phyloP scores from a whole-genome alignment of 1,140 invertebrate genomes.

The Augochlora pura region DNA sequence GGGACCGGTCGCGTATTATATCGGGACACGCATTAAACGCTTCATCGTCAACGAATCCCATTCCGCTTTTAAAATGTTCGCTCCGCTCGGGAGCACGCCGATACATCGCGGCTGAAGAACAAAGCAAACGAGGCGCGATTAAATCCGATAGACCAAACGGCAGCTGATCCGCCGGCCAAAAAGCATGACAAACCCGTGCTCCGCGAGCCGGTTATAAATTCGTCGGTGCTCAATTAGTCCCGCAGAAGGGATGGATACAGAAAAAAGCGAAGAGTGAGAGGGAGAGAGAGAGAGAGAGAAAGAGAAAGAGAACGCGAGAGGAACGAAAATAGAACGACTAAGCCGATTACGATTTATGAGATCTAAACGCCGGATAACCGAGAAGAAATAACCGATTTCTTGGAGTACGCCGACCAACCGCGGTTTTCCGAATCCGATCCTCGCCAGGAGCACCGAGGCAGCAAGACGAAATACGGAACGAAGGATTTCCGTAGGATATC shows the following conservation, averaged over 20 bases:
- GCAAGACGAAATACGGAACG: slow-evolving; percentile 11
- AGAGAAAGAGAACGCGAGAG: not conserved
- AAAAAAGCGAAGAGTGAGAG: not conserved
- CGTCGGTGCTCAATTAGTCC: slow-evolving; percentile 10
- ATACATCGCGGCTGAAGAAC: slow-evolving; percentile 6
- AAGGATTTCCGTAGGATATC: slow-evolving; percentile 34
- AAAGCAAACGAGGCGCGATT: slow-evolving; percentile 21
- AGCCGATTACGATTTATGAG: not conserved
- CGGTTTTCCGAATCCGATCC: not conserved
- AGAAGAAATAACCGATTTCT: slow-evolving; percentile 19
- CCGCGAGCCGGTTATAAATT: slow-evolving; percentile 17
- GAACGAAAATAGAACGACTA: not conserved
- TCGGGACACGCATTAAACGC: slow-evolving; percentile 19
- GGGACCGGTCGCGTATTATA: slow-evolving; percentile 5
- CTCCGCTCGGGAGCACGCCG: not conserved
- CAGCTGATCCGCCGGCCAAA: not conserved
- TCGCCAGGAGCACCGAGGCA: not conserved
- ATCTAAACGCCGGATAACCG: slow-evolving; percentile 4
- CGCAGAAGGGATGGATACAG: not conserved
- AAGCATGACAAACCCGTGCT: not conserved
- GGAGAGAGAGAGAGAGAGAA: not conserved
- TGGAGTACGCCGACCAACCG: not conserved
- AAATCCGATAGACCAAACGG: slow-evolving; percentile 20
- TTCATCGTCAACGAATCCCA: slow-evolving; percentile 24
- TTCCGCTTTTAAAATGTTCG: slow-evolving; percentile 12